Conservation (phyloP, 2,113 vertebrate species). For the Passerina amoena region DNA sequence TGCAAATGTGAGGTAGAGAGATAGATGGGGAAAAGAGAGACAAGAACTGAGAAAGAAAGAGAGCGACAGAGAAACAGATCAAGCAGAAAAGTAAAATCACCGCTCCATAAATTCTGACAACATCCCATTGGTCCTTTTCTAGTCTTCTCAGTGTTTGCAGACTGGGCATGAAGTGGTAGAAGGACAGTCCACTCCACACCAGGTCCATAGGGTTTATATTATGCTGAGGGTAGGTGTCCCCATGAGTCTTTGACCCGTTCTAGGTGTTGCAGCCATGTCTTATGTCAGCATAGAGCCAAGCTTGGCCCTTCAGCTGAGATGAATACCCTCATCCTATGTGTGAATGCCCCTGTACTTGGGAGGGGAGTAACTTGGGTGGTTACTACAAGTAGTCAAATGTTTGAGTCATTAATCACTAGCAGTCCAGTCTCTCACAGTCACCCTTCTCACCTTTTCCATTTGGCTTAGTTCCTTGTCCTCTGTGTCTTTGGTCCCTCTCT, state of each 20-base stretch:
- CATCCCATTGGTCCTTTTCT: background rate
- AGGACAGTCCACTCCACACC: background rate
- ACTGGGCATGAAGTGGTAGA: background rate
- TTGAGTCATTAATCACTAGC: background rate
- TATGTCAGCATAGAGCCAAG: fast-evolving
- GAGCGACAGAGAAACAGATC: fast-evolving
- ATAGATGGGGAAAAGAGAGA: background rate
- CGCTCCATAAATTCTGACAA: background rate
- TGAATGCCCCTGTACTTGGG: background rate
- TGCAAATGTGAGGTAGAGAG: background rate
- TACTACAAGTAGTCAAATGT: background rate
- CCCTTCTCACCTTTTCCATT: background rate
- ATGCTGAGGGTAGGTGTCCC: background rate
- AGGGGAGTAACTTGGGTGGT: background rate
- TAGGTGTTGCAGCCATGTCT: background rate
- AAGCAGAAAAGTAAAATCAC: background rate
- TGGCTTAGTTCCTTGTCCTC: background rate
- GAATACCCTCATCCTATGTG: fast-evolving
- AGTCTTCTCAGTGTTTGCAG: background rate
- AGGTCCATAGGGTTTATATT: background rate
- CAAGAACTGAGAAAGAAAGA: background rate
- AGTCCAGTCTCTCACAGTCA: background rate
- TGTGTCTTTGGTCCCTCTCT: background rate
- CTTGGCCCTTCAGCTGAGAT: background rate
- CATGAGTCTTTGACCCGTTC: too few species aligned